phyloP scores from a whole-genome alignment of 1,140 invertebrate species.

The Oedothorax gibbosus region DNA sequence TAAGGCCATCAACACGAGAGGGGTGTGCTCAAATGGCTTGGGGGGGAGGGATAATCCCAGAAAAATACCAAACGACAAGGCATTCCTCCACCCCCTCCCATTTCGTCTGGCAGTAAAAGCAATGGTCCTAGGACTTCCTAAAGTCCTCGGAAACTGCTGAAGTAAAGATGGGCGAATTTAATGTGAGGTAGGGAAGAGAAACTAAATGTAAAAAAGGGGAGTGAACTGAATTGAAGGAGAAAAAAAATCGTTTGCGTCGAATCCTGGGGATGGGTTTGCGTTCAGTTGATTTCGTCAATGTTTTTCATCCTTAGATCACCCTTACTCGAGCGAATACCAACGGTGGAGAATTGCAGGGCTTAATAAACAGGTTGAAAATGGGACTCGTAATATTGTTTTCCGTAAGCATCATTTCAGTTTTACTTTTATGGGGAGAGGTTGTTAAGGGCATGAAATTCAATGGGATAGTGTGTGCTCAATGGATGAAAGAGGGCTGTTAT shows the following conservation, averaged over 20 bases:
- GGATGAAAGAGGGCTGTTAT: not conserved
- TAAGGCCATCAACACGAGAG: constrained; percentile 53
- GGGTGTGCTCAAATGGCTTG: constrained; percentile 48
- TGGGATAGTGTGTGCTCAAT: not conserved
- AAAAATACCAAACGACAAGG: constrained; percentile 60
- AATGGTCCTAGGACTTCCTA: constrained; percentile 41
- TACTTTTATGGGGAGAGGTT: constrained; percentile 30
- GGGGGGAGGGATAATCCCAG: constrained; percentile 52
- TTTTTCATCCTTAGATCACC: constrained; percentile 38
- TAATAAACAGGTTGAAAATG: constrained; percentile 18
- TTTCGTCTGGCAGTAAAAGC: constrained; percentile 49
- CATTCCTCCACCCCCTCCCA: constrained; percentile 43
- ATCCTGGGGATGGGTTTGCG: constrained; percentile 41
- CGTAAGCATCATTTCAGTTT: constrained; percentile 6
- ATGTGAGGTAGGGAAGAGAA: constrained; percentile 26
- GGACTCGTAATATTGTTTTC: constrained; percentile 22
- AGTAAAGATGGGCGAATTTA: constrained; percentile 55
- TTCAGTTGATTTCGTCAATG: constrained; percentile 60
- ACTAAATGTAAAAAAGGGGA: constrained; percentile 27
- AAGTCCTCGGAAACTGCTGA: constrained; percentile 34
- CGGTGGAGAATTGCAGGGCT: not conserved
- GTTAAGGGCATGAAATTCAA: not conserved
- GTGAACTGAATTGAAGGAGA: constrained; percentile 34
- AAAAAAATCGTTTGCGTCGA: constrained; percentile 20
- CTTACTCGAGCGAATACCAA: constrained; percentile 1